phyloP scores from a whole-genome alignment of 1,140 invertebrate genomes.

The Sarcophaga peregrina region DNA sequence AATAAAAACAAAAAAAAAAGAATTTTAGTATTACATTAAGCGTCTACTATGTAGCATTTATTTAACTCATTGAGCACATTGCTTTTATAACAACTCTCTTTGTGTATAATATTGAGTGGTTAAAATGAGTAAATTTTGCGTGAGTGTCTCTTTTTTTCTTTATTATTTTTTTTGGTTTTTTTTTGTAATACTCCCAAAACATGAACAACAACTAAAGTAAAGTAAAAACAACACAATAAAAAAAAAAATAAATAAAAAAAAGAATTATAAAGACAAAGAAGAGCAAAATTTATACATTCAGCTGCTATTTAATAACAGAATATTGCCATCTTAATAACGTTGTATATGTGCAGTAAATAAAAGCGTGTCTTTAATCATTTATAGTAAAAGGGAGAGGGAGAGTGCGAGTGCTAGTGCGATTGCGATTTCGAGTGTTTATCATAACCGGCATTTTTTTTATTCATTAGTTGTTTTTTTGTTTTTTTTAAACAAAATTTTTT shows the following conservation, averaged over 20 bases:
- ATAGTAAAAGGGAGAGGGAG: conserved; percentile 12
- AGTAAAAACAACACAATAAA: not conserved
- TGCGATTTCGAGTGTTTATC: conserved; percentile 4
- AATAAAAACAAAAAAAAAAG: not conserved
- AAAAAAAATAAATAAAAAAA: no score
- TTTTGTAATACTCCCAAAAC: not conserved
- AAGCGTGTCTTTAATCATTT: not conserved
- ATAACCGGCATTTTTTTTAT: conserved; percentile 31
- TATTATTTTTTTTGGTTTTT: not conserved
- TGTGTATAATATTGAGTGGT: no score
- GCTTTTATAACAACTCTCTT: not conserved
- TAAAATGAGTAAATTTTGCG: not conserved
- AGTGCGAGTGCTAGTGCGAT: not conserved
- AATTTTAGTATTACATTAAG: not conserved
- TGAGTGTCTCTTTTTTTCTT: conserved; percentile 17
- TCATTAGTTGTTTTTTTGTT: conserved; percentile 7
- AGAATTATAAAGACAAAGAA: not conserved
- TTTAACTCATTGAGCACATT: not conserved
- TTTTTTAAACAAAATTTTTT: conserved; percentile 11
- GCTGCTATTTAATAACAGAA: conserved; percentile 14
- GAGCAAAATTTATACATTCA: conserved; percentile 14
- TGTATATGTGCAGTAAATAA: conserved; percentile 15
- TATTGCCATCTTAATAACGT: not conserved
- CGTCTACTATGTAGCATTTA: conserved; percentile 24
- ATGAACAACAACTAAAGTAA: conserved; percentile 4